These are phyloP conservation scores for Micropoecilia bifurca DNA, from an alignment of 2,797 vertebrate genomes.

Conservation along the genomic window DNA sequence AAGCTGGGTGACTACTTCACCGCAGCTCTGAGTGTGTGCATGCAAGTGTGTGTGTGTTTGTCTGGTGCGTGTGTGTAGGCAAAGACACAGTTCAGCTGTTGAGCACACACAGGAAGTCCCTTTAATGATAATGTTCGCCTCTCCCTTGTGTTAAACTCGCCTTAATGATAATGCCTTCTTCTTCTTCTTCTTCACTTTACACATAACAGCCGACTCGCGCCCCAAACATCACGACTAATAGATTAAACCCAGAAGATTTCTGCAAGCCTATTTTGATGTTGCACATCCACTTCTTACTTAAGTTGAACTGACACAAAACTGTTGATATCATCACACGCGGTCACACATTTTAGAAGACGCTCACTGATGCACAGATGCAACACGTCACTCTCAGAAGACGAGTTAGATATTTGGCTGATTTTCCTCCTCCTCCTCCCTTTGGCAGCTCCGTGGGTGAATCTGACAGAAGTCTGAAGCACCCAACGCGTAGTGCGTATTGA, in stretches of 20 bases:
- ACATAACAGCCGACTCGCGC: not conserved
- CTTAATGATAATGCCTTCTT: not conserved
- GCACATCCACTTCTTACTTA: not conserved
- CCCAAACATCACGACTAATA: not conserved
- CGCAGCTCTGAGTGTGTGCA: too few species aligned
- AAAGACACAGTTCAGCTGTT: not conserved
- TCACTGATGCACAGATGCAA: not conserved
- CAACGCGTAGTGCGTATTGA: not conserved
- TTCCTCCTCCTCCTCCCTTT: not conserved
- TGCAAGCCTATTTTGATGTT: not conserved
- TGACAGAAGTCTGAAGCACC: not conserved
- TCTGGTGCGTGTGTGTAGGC: not conserved
- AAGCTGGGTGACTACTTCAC: not conserved
- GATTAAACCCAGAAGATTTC: not conserved
- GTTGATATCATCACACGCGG: not conserved
- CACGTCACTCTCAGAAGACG: not conserved
- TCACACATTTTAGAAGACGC: not conserved
- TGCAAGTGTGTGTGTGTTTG: not conserved
- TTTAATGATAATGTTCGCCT: conserved; percentile 1
- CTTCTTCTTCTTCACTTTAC: not conserved
- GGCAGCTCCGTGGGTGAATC: too few species aligned
- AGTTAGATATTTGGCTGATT: not conserved
- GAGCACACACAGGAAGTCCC: not conserved
- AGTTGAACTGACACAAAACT: not conserved
- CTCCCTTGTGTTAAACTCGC: conserved; percentile 6